Base-by-base conservation (phyloP, 2,797 vertebrate species). In the Dermochelys coriacea region DNA sequence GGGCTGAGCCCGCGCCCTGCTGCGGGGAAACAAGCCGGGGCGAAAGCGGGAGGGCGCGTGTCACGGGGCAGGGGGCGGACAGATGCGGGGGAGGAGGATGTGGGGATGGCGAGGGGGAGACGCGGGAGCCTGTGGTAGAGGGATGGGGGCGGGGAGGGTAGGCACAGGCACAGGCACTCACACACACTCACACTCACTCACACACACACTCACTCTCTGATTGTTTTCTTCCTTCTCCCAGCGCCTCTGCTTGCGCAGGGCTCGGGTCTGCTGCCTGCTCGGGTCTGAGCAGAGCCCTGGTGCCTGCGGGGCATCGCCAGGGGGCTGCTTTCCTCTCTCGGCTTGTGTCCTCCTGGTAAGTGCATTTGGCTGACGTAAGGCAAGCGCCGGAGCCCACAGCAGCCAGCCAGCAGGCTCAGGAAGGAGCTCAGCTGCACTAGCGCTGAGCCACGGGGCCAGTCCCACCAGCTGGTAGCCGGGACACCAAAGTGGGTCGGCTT, bases 91-190 rank as follows among this genome's bases (percentile, higher is more conserved):
- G 12, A 10, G n/a, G 51, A 75, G 18, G 29, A 34, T 27, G 55
- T 23, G 45, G 45, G 27, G 25, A 37, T 50, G 64, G 96, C 91
- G 93, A 93, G 93, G 95, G 82, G 81, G 87, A 64, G 94, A 90
- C 94, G 82, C 71, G 45, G 6, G 93, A 91, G 90, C 78, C 47
- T 78, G 84, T 27, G 84, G 74, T 50, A 50, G 49, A 11, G 12
- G 49, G 49, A 12, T 49, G 51, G 14, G 68, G 93, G 75, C 87
- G 87, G 59, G 7, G n/a, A 41, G 18, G 12, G 49, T 4, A 49
- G 49, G 49, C 50, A 16, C n/a, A 27, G n/a, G n/a, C n/a, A n/a
- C 12, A 49, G 10, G 12, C 51, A 18, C 51, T 18, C 51, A 18
- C 5, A 18, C 16, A 51, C 51, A 51, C 5, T 2, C 15, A 51